Percentiles rank a stretch among this genome's conserved stretches.
These are phyloP conservation scores for Catostomus latipinnis DNA, from an alignment of 2,797 vertebrate genomes.

Conservation along the genomic window DNA sequence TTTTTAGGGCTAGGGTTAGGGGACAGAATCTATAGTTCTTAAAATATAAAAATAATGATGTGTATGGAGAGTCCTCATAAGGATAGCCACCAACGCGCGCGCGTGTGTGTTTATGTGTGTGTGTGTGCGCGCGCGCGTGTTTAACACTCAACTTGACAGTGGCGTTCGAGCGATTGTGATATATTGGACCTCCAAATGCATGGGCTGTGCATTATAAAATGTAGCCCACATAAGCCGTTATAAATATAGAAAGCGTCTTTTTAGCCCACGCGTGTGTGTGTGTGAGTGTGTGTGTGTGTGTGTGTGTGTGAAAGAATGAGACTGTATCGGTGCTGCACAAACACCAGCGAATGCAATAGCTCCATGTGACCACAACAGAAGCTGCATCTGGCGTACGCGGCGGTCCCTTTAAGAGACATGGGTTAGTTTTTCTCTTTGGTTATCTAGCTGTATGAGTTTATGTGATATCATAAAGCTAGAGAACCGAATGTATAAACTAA, in stretches of 20 bases:
- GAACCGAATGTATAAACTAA: conserved; percentile 96
- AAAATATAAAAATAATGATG: too few species aligned
- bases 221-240: neutral
- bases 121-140: too few species aligned
- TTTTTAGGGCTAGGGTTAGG: too few species aligned
- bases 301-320: conserved; percentile 40
- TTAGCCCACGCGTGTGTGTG: conserved; percentile 41
- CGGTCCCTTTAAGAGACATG: conserved; percentile 85
- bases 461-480: conserved; percentile 99
- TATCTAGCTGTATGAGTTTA: conserved; percentile 88
- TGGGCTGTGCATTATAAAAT: conserved; percentile 9
- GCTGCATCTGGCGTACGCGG: conserved; percentile 70
- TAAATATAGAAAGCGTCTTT: neutral
- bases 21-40: too few species aligned
- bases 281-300: neutral
- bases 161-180: neutral
- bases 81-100: too few species aligned
- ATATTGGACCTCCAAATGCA: neutral
- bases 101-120: too few species aligned
- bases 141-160: neutral
- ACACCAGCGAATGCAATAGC: conserved; percentile 75
- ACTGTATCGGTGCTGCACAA: conserved; percentile 60
- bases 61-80: too few species aligned
- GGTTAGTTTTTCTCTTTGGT: conserved; percentile 83
- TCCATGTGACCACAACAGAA: conserved; percentile 85